These are phyloP conservation scores for Helicoverpa armigera DNA, from an alignment of 1,140 invertebrate species.

Conservation along the genomic window DNA sequence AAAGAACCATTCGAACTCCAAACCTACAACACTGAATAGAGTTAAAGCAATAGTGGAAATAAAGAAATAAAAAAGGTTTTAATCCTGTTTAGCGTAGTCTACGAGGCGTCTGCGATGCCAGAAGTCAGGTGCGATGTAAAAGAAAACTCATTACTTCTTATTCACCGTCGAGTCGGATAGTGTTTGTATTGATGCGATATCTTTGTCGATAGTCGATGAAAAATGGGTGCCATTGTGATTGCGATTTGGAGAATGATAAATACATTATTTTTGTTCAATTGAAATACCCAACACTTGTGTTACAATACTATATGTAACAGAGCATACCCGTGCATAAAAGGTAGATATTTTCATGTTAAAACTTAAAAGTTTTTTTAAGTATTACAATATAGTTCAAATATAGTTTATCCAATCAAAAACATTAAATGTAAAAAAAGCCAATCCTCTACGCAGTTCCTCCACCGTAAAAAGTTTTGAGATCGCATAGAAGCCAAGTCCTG, in stretches of 20 bases:
- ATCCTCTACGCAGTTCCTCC: too few species aligned
- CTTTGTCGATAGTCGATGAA: slow-evolving; percentile 58
- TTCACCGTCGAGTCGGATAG: slow-evolving; percentile 70
- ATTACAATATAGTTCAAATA: too few species aligned
- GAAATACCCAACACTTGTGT: too few species aligned
- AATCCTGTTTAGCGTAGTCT: slow-evolving; percentile 81
- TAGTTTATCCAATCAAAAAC: too few species aligned
- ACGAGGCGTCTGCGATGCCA: slow-evolving; percentile 71
- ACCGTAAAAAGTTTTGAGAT: too few species aligned
- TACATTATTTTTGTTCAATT: too few species aligned
- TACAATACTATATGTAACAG: too few species aligned
- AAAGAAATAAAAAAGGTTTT: slow-evolving; percentile 72
- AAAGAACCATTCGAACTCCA: slow-evolving; percentile 52
- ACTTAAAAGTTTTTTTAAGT: too few species aligned
- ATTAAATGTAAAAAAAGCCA: too few species aligned
- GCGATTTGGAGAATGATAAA: not conserved
- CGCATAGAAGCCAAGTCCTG: too few species aligned
- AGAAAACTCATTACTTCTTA: slow-evolving; percentile 85
- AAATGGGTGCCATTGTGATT: not conserved
- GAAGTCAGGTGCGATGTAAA: slow-evolving; percentile 79
- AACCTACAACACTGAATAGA: slow-evolving; percentile 57
- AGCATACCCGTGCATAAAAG: too few species aligned
- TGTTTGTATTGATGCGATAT: slow-evolving; percentile 58
- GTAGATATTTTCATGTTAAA: too few species aligned
- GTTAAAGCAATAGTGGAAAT: slow-evolving; percentile 55